These are phyloP conservation scores for Sphaeridia pumilis DNA, from an alignment of 2,888 invertebrate genomes.

Conservation along the genomic window DNA sequence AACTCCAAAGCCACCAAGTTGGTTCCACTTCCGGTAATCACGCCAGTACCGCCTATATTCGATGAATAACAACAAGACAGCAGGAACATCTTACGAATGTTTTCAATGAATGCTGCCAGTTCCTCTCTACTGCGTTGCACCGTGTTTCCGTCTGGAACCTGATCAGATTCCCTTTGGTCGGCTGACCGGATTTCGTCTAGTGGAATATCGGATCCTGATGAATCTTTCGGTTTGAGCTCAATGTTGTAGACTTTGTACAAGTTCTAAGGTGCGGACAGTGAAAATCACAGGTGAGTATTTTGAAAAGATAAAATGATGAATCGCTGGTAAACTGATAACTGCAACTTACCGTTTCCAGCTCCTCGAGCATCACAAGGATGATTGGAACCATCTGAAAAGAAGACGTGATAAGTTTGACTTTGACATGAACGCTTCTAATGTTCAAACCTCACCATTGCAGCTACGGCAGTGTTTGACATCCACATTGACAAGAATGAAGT, in stretches of 20 bases:
- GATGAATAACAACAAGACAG: constrained; percentile 30
- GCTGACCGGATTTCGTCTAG: no score
- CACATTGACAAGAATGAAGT: constrained; percentile 45
- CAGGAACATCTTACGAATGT: constrained; percentile 31
- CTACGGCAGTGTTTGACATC: constrained; percentile 44
- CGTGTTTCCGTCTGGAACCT: no score
- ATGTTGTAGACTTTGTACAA: no score
- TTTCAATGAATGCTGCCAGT: constrained; percentile 3
- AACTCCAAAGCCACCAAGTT: constrained; percentile 30
- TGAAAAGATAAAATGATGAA: no score
- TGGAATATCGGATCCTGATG: no score
- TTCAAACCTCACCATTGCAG: constrained; percentile 41
- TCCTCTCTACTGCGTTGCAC: no score
- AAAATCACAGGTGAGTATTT: no score
- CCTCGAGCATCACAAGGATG: constrained; percentile 14
- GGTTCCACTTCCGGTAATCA: constrained; percentile 30
- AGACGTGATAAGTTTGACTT: not conserved
- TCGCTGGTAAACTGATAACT: no score
- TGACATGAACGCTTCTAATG: no score
- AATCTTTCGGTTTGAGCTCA: no score
- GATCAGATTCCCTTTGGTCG: no score
- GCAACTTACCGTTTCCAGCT: constrained; percentile 12
- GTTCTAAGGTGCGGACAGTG: no score
- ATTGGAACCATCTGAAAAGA: constrained; percentile 17
- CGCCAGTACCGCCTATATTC: constrained; percentile 34